phyloP scores from a whole-genome alignment of 2,797 vertebrate species.

The Labeo calbasu region DNA sequence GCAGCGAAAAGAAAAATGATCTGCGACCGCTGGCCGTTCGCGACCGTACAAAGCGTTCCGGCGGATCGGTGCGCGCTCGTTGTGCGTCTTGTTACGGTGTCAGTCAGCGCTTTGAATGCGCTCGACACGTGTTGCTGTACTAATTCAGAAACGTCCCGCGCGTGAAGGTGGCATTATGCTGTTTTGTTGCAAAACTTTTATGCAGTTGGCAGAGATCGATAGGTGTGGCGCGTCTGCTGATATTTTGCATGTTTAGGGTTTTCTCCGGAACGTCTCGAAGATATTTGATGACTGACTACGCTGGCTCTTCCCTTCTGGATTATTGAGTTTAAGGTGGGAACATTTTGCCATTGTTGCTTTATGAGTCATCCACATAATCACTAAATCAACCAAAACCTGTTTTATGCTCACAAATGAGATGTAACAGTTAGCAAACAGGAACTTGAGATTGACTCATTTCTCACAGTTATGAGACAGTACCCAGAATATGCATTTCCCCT shows the following conservation, averaged over 20 bases:
- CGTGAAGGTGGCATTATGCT: slow-evolving; percentile 17
- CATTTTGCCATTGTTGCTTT: slow-evolving; percentile 72
- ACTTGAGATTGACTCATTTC: slow-evolving; percentile 72
- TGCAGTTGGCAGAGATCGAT: slow-evolving; percentile 26
- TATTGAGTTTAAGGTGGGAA: slow-evolving; percentile 71
- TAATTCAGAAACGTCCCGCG: neutral
- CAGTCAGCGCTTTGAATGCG: slow-evolving; percentile 23
- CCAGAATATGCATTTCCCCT: slow-evolving; percentile 81
- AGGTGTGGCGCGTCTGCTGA: slow-evolving; percentile 2
- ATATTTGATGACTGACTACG: slow-evolving; percentile 39
- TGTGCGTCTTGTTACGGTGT: slow-evolving; percentile 17
- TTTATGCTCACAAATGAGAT: slow-evolving; percentile 77
- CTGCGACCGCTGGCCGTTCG: slow-evolving; percentile 17
- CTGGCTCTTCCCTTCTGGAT: slow-evolving; percentile 68
- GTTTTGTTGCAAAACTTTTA: slow-evolving; percentile 40
- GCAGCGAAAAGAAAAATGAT: slow-evolving; percentile 49
- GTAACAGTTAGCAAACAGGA: slow-evolving; percentile 76
- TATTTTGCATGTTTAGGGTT: slow-evolving; percentile 54
- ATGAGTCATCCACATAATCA: slow-evolving; percentile 77
- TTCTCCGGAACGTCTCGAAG: slow-evolving; percentile 49
- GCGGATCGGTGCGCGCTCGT: neutral
- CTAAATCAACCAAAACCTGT: slow-evolving; percentile 82
- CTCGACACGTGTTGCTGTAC: slow-evolving; percentile 27
- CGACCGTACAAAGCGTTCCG: neutral
- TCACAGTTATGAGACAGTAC: slow-evolving; percentile 71